These are phyloP conservation scores for Drosophila mojavensis DNA, from an alignment of 1,140 invertebrate species.

Conservation along the genomic window DNA sequence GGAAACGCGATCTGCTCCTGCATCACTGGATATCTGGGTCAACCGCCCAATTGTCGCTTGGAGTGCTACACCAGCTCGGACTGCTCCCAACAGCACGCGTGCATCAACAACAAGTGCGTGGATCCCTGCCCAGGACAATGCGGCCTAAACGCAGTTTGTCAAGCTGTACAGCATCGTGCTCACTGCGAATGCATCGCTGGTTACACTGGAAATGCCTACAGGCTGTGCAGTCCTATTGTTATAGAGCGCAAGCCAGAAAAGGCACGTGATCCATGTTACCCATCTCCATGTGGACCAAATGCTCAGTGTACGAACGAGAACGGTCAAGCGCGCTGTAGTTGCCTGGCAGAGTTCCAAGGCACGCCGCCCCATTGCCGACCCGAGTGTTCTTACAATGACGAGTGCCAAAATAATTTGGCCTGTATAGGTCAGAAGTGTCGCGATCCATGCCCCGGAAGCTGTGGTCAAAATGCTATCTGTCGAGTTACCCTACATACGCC, in stretches of 20 bases:
- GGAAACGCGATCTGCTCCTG: conserved; percentile 91
- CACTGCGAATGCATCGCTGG: conserved; percentile 89
- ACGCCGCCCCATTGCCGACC: conserved; percentile 88
- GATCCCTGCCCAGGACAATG: conserved; percentile 92
- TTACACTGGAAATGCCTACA: conserved; percentile 91
- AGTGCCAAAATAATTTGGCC: conserved; percentile 87
- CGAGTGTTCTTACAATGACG: conserved; percentile 88
- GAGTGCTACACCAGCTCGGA: conserved; percentile 91
- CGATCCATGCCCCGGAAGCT: conserved; percentile 91
- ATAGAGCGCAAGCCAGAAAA: conserved; percentile 44
- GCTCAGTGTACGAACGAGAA: conserved; percentile 88
- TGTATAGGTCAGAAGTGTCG: conserved; percentile 88
- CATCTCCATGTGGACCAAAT: conserved; percentile 91
- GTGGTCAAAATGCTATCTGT: conserved; percentile 90
- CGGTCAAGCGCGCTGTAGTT: conserved; percentile 87
- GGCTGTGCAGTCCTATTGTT: conserved; percentile 89
- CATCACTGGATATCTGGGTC: conserved; percentile 88
- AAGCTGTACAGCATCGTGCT: conserved; percentile 89
- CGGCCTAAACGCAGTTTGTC: conserved; percentile 90
- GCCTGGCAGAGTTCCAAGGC: conserved; percentile 87
- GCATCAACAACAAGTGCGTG: conserved; percentile 91
- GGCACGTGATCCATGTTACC: conserved; percentile 87
- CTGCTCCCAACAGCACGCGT: conserved; percentile 88
- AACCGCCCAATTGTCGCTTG: conserved; percentile 89
- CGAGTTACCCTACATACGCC: conserved; percentile 90